Conservation (phyloP, 2,888 invertebrate species). For the Uloborus plumipes region DNA sequence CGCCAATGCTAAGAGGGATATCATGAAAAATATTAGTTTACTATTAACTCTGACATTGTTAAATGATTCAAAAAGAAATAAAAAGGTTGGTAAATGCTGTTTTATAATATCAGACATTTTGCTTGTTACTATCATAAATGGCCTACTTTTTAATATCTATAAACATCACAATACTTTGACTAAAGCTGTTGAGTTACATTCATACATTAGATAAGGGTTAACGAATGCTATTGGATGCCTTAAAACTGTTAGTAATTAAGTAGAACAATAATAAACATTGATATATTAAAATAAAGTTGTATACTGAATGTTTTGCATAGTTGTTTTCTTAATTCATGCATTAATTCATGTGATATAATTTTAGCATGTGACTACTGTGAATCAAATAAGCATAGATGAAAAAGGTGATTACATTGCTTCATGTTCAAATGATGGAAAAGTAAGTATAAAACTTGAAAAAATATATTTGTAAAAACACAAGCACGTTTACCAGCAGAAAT, state of each 20-base stretch:
- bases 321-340: background rate
- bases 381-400: conserved; percentile 92
- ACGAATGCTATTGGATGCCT: too few relatives aligned
- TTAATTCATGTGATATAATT: background rate
- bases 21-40: too few relatives aligned
- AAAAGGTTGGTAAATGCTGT: too few relatives aligned
- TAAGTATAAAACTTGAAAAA: conserved; percentile 68
- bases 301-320: background rate
- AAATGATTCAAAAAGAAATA: too few relatives aligned
- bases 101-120: too few relatives aligned
- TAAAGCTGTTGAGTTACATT: background rate
- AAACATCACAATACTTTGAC: background rate
- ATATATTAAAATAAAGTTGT: background rate
- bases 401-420: conserved; percentile 83
- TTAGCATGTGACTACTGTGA: conserved; percentile 88
- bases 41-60: too few relatives aligned
- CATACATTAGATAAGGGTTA: background rate
- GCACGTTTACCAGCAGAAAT: background rate
- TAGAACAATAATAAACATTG: too few relatives aligned
- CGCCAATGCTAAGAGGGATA: too few relatives aligned
- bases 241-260: too few relatives aligned
- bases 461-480: background rate
- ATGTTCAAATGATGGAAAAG: conserved; percentile 91
- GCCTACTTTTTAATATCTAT: too few relatives aligned
- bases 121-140: too few relatives aligned